Conservation (phyloP, 2,113 vertebrate genomes). For the Spea bombifrons region DNA sequence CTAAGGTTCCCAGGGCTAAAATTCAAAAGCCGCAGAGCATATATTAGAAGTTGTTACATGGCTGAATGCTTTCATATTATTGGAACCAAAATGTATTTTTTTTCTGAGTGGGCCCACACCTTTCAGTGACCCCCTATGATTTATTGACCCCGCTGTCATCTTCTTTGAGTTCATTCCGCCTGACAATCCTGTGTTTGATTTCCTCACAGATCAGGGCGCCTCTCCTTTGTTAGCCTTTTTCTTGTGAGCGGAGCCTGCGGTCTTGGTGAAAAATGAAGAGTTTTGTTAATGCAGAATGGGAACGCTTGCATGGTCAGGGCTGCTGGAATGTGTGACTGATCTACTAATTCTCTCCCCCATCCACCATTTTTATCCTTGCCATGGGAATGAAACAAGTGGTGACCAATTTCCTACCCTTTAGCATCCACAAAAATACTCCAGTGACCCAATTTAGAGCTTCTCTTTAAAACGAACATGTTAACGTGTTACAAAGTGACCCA, state of each 20-base stretch:
- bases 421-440: not conserved
- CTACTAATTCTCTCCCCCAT: slow-evolving; percentile 29
- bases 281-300: slow-evolving; percentile 33
- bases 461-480: too few species aligned
- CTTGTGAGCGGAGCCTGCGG: slow-evolving; percentile 39
- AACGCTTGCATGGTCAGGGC: slow-evolving; percentile 15
- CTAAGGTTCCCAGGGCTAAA: slow-evolving; percentile 36
- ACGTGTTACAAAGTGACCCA: too few species aligned
- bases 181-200: slow-evolving; percentile 44
- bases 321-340: slow-evolving; percentile 39
- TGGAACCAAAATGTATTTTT: slow-evolving; percentile 41
- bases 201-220: slow-evolving; percentile 39
- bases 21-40: slow-evolving; percentile 40
- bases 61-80: slow-evolving; percentile 49
- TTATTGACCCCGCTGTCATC: slow-evolving; percentile 46
- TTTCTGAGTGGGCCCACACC: slow-evolving; percentile 35
- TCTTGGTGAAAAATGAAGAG: slow-evolving; percentile 39
- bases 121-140: slow-evolving; percentile 48
- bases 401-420: slow-evolving; percentile 14
- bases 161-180: slow-evolving; percentile 42
- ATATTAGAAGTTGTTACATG: slow-evolving; percentile 46
- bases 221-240: slow-evolving; percentile 40
- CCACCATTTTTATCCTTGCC: slow-evolving; percentile 36
- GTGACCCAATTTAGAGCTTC: too few species aligned
- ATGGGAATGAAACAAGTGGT: slow-evolving; percentile 42